Percentiles rank a stretch among this genome's conserved stretches.
Evolutionary conservation across 2,113 vertebrate species (phyloP).

Genomic region (Condylura cristata): DNA sequence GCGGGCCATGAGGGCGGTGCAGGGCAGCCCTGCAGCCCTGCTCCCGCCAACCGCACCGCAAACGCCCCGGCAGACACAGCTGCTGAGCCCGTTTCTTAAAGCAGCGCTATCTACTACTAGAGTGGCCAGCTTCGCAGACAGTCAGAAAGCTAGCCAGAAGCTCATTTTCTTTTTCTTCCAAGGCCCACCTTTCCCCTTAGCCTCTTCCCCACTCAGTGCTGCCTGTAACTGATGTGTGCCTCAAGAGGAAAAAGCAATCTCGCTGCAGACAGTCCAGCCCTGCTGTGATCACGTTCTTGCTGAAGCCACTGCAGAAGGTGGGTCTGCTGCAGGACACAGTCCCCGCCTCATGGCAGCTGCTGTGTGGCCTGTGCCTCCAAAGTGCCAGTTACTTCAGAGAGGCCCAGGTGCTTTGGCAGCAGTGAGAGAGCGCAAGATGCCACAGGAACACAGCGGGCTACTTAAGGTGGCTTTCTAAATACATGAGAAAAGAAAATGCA

Average conservation of each 20-base stretch:
- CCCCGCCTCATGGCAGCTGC: background rate
- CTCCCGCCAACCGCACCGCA: too few species aligned
- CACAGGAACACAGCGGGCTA: background rate
- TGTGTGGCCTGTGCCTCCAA: background rate
- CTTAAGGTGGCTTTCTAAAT: background rate
- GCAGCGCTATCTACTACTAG: too few species aligned
- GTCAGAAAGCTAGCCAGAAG: background rate
- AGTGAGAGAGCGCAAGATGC: background rate
- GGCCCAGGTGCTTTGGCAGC: background rate
- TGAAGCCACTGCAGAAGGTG: background rate
- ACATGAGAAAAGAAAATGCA: background rate
- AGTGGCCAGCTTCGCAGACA: too few species aligned
- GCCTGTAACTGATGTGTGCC: background rate
- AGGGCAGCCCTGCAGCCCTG: too few species aligned
- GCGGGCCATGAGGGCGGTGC: background rate
- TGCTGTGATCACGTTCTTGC: background rate
- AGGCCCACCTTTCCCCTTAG: background rate
- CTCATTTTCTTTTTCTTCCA: background rate
- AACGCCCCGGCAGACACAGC: too few species aligned
- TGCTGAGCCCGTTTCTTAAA: too few species aligned
- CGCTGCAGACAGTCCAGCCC: background rate
- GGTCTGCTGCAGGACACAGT: background rate
- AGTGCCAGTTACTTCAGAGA: background rate
- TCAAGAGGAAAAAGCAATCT: background rate
- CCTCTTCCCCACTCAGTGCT: background rate